Evolutionary conservation across 2,797 vertebrate species (phyloP).

Genomic region (Avahi laniger): DNA sequence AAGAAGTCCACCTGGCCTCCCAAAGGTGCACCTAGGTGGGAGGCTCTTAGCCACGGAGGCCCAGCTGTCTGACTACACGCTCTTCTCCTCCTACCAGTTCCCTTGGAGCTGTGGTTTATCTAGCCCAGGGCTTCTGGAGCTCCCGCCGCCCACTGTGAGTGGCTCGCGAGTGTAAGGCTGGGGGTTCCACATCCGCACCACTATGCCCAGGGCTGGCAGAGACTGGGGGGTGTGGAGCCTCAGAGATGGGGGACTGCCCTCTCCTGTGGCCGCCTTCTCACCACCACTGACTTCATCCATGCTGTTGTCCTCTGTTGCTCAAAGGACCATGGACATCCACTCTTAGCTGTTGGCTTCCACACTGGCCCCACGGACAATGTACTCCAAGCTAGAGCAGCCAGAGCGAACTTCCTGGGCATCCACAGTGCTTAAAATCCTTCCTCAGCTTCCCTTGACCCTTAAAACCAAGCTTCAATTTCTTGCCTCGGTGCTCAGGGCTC

Average conservation of each 20-base stretch:
- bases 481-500: background rate
- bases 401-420: background rate
- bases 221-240: background rate
- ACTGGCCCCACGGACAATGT: background rate
- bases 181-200: too few species aligned
- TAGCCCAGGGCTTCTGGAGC: background rate
- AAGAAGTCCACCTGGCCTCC: background rate
- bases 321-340: background rate
- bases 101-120: background rate
- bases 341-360: background rate
- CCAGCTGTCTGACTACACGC: too few species aligned
- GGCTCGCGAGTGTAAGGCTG: background rate
- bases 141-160: background rate
- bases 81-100: background rate
- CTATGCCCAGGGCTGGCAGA: background rate
- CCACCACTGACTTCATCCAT: background rate
- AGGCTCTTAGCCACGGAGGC: background rate
- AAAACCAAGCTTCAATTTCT: background rate
- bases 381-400: background rate
- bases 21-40: too few species aligned
- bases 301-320: background rate
- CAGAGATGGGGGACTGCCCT: background rate
- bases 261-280: fast-evolving
- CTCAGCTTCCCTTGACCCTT: background rate
- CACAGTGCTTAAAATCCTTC: background rate